Percentiles rank a stretch among this genome's conserved stretches.
These are phyloP conservation scores for Huso huso DNA, from an alignment of 2,797 vertebrate species.

Conservation along the genomic window DNA sequence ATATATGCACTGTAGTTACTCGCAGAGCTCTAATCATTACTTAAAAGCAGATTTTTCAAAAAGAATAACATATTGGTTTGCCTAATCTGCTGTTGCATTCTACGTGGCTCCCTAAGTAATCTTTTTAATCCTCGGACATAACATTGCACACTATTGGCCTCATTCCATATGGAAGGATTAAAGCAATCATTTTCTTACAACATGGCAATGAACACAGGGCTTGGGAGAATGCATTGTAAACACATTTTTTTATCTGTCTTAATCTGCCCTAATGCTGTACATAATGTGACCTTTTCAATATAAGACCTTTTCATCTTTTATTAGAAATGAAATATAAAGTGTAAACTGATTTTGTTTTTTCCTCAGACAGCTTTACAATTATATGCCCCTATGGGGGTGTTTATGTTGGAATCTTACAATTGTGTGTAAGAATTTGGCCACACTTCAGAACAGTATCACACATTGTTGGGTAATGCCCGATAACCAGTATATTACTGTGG, in stretches of 20 bases:
- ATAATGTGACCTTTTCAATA: slow-evolving; percentile 46
- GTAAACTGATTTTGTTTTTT: too few species aligned
- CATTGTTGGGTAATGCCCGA: too few species aligned
- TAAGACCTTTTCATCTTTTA: slow-evolving; percentile 21
- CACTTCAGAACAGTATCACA: too few species aligned
- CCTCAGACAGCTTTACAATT: too few species aligned
- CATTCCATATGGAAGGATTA: slow-evolving; percentile 57
- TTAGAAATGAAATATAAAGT: too few species aligned
- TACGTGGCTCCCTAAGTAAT: slow-evolving; percentile 8
- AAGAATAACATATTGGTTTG: slow-evolving; percentile 20
- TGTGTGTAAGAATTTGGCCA: too few species aligned
- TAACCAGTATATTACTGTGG: too few species aligned
- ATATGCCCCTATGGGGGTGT: too few species aligned
- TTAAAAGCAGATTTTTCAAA: slow-evolving; percentile 19
- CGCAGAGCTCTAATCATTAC: slow-evolving; percentile 11
- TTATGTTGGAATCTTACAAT: too few species aligned
- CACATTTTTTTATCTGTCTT: slow-evolving; percentile 18
- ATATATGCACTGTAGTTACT: slow-evolving; percentile 9
- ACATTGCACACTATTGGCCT: slow-evolving; percentile 60
- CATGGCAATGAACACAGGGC: slow-evolving; percentile 52
- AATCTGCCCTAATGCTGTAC: slow-evolving; percentile 30
- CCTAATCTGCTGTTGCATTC: slow-evolving; percentile 22
- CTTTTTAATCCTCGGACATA: slow-evolving; percentile 64
- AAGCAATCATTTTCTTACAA: slow-evolving; percentile 44
- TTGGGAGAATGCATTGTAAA: slow-evolving; percentile 46